These are phyloP conservation scores for Cynocephalus volans DNA, from an alignment of 2,113 vertebrate genomes.

Conservation along the genomic window DNA sequence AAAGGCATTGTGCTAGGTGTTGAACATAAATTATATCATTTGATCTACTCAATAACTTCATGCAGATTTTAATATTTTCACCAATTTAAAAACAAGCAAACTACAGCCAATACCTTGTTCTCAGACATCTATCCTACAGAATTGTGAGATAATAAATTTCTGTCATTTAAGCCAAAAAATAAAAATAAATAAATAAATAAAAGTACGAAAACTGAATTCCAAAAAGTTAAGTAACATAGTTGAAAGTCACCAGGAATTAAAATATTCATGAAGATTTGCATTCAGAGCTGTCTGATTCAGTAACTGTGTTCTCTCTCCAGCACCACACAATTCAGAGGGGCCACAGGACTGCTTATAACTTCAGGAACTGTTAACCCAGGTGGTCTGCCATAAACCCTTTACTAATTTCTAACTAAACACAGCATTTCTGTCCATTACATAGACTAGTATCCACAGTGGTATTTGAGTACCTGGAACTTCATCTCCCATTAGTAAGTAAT, in stretches of 20 bases:
- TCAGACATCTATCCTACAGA: too few relatives aligned
- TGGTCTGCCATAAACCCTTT: background rate
- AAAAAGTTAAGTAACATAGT: background rate
- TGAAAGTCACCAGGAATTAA: background rate
- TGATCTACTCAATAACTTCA: background rate
- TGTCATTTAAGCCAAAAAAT: too few relatives aligned
- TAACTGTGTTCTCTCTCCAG: background rate
- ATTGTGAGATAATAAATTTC: too few relatives aligned
- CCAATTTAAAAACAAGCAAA: background rate
- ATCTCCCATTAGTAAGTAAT: background rate
- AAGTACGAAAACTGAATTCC: background rate
- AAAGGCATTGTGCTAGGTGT: background rate
- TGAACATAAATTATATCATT: background rate
- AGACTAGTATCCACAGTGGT: background rate
- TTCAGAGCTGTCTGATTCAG: background rate
- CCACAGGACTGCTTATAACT: background rate
- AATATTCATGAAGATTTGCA: background rate
- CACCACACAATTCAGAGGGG: background rate
- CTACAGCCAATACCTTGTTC: too few relatives aligned
- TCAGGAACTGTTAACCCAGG: background rate
- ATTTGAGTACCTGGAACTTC: background rate
- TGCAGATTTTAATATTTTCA: background rate
- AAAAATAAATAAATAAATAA: too few relatives aligned
- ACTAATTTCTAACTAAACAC: background rate
- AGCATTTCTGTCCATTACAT: background rate